Evolutionary conservation across 2,797 vertebrate species (phyloP), one percentile per base, ranked within the genome.

Genomic region (Fistularia tabacaria): DNA sequence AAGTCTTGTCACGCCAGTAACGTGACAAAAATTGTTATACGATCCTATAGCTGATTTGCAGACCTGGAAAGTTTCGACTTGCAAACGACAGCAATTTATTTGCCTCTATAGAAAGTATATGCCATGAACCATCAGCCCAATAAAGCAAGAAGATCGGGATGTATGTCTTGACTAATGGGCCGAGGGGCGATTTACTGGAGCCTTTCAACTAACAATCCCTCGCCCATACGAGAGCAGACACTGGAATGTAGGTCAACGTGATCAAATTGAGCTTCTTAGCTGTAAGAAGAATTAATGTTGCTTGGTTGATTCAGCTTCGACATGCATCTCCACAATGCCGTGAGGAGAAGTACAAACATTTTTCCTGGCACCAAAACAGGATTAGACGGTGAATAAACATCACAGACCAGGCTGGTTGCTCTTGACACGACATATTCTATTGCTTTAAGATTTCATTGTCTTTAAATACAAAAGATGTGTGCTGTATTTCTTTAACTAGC

Each of bases 271-370:
- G 73, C 57, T 36, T 76, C 76, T 82, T 66, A 79, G 66, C 13
- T 3, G 58, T 70, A 75, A 81, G 73, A 73, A 59, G 80, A 76
- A 74, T 77, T 77, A 79, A 79, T 66, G 75, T 65, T 64, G 41
- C 39, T 53, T 1, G 6, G 69, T 60, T 69, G 57, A 75, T 71
- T 73, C 59, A 64, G 10, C 13, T 54, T 36, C 42, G 44, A 41
- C 38, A 63, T 67, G 8, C 14, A 54, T 44, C 52, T 72, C 61
- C 67, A 68, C 82, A 73, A 14, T 75, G 7, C 46, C 61, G 59
- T 56, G 47, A 39, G 9, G 15, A 15, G 49, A 38, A 56, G 51
- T 41, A 52, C 57, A 39, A 46, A 42, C 56, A 40, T 10, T 8
- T 10, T 40, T 7, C 1, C 2, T 25, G 25, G 25, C 25, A 5